Evolutionary conservation across 2,888 invertebrate genomes (phyloP).

Genomic region (Caenorhabditis sp.): DNA sequence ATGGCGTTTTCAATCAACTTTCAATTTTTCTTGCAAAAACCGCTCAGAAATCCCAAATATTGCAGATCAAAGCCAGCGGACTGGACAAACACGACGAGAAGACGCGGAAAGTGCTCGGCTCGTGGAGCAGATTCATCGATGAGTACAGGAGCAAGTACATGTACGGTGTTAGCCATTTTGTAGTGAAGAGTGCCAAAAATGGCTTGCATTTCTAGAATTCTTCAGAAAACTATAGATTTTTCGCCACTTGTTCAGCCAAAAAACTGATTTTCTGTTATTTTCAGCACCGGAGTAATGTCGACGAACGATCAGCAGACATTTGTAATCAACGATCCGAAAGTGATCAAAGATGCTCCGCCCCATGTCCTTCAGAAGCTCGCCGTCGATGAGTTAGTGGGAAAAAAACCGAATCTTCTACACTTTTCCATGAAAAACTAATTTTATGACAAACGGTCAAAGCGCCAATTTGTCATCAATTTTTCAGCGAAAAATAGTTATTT

Average conservation of each 20-base stretch:
- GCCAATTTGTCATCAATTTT: constrained; percentile 11
- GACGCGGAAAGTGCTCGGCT: constrained; percentile 71
- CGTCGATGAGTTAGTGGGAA: constrained; percentile 62
- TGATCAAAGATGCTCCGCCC: constrained; percentile 75
- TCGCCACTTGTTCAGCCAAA: too few species aligned
- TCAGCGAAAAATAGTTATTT: too few species aligned
- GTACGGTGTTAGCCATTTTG: constrained; percentile 46
- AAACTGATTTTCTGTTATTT: too few species aligned
- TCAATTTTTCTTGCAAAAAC: constrained; percentile 5
- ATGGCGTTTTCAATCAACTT: neutral
- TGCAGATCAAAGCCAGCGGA: constrained; percentile 70
- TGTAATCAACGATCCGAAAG: constrained; percentile 58
- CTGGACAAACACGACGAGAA: constrained; percentile 73
- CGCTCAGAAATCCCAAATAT: too few species aligned
- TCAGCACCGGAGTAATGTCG: constrained; percentile 72
- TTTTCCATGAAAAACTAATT: too few species aligned
- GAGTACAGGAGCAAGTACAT: constrained; percentile 75
- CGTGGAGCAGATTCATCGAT: constrained; percentile 74
- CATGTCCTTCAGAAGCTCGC: constrained; percentile 72
- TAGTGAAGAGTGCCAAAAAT: neutral
- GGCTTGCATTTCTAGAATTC: too few species aligned
- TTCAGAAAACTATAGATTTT: too few species aligned
- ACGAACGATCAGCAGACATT: constrained; percentile 75
- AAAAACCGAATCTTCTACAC: too few species aligned
- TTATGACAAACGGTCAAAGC: too few species aligned